A percentile compares a stretch with the other conserved stretches of the same genome.
phyloP scores from a whole-genome alignment of 1,140 invertebrate species.

The Phymorhynchus buccinoides region DNA sequence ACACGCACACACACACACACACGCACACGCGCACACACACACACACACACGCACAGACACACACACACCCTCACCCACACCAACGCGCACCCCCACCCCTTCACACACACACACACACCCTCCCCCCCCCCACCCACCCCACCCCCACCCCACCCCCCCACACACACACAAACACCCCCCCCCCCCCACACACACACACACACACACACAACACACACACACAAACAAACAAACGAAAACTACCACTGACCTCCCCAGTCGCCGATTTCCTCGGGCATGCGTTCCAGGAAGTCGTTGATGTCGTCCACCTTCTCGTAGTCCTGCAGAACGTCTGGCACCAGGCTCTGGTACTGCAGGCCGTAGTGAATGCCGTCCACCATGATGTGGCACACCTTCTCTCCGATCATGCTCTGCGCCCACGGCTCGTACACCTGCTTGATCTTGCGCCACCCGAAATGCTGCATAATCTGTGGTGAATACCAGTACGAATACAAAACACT shows the following conservation, averaged over 20 bases:
- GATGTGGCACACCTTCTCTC: constrained; percentile 75
- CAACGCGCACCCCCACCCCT: not conserved
- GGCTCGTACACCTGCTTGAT: constrained; percentile 82
- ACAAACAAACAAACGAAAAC: too few relatives aligned
- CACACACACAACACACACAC: too few relatives aligned
- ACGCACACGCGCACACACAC: too few relatives aligned
- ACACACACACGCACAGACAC: too few relatives aligned
- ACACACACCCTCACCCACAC: too few relatives aligned
- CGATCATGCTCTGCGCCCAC: constrained; percentile 76
- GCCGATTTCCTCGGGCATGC: constrained; percentile 37
- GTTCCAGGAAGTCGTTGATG: constrained; percentile 28
- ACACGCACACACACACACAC: too few relatives aligned
- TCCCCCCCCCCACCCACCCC: not conserved
- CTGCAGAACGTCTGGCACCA: constrained; percentile 26
- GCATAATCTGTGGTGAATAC: constrained; percentile 79
- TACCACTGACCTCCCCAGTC: constrained; percentile 27
- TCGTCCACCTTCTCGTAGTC: constrained; percentile 43
- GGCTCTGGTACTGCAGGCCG: constrained; percentile 40
- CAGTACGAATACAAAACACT: too few relatives aligned
- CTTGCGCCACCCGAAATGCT: constrained; percentile 79
- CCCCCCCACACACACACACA: too few relatives aligned
- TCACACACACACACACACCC: not conserved
- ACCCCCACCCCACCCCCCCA: not conserved
- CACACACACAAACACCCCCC: too few relatives aligned
- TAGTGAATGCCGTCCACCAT: constrained; percentile 58